Evolutionary conservation across 2,888 invertebrate genomes (phyloP), one percentile per base, ranked within the genome.

Genomic region (Tipula lateralis): DNA sequence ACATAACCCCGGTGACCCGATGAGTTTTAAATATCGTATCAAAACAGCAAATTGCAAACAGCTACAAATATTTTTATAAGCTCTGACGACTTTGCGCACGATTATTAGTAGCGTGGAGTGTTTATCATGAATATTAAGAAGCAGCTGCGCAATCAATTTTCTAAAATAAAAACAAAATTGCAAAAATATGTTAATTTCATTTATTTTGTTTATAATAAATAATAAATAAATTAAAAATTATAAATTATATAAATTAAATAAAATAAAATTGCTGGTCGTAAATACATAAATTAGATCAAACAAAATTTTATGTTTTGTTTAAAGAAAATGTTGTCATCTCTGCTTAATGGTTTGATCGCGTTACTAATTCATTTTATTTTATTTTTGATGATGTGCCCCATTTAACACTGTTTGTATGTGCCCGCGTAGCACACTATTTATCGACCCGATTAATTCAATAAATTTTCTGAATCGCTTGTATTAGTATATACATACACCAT

Each of bases 261-360:
- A 36, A 36, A 16, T 50, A 16, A n/a, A n/a, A 16, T 50, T 36
- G 9, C 16, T 16, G 44, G 16, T 50, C 44, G 44, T 0, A 50
- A 50, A 50, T 50, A 50, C 44, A 50, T 50, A 50, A 50, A 50
- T 50, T 50, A 50, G 44, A 50, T 50, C 44, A 50, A 50, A 50
- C 44, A 16, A 50, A 50, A 50, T 50, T 50, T 50, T 6, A 50
- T 16, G 44, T 50, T 16, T 36, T 36, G 36, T 36, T 36, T 50
- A 50, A 50, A 36, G 12, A 50, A 50, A 16, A 50, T 16, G 44
- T 50, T 50, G 44, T 50, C 44, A 50, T 50, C 44, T 50, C 44
- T 16, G 44, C 44, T 50, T 50, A 50, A 50, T 50, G 44, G 44
- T 50, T 50, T 50, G 44, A 50, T 50, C 44, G 44, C 44, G 44